Evolutionary conservation across 2,113 vertebrate species (phyloP).

Genomic region (Myrmophylax atrothorax): DNA sequence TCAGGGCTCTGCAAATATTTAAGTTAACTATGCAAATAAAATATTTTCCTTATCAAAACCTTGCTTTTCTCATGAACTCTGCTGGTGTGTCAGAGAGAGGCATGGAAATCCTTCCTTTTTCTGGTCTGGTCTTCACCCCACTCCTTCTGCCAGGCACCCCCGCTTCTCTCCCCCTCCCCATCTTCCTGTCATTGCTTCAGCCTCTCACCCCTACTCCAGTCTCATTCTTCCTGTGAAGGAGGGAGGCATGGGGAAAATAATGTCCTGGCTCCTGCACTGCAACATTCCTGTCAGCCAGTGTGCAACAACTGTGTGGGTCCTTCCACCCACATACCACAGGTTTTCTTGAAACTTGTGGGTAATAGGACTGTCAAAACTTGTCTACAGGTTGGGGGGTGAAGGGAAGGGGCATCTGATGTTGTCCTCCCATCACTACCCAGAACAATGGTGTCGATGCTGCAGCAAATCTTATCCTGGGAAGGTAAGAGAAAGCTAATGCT

Average conservation of each 20-base stretch:
- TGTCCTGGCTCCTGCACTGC: not conserved
- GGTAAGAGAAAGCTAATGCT: not conserved
- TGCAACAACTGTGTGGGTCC: not conserved
- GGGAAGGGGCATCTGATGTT: not conserved
- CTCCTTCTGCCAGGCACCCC: not conserved
- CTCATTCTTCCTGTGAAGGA: not conserved
- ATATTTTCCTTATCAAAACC: constrained; percentile 39
- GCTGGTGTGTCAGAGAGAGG: not conserved
- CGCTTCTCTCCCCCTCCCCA: not conserved
- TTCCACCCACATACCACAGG: not conserved
- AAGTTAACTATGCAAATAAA: constrained; percentile 31
- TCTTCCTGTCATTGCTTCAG: not conserved
- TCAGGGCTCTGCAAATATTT: constrained; percentile 25
- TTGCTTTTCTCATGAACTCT: constrained; percentile 21
- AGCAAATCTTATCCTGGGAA: not conserved
- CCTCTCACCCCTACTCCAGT: not conserved
- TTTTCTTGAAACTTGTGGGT: not conserved
- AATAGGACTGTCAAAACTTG: not conserved
- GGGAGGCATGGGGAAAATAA: not conserved
- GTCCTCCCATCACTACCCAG: not conserved
- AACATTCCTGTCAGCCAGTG: not conserved
- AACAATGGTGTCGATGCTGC: not conserved
- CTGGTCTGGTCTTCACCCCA: constrained; percentile 22
- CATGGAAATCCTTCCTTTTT: constrained; percentile 1
- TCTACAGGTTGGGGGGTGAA: not conserved